Evolutionary conservation across 92 coral and sea anemone species (phyloP).

Genomic region (Epizoanthus ramosus): DNA sequence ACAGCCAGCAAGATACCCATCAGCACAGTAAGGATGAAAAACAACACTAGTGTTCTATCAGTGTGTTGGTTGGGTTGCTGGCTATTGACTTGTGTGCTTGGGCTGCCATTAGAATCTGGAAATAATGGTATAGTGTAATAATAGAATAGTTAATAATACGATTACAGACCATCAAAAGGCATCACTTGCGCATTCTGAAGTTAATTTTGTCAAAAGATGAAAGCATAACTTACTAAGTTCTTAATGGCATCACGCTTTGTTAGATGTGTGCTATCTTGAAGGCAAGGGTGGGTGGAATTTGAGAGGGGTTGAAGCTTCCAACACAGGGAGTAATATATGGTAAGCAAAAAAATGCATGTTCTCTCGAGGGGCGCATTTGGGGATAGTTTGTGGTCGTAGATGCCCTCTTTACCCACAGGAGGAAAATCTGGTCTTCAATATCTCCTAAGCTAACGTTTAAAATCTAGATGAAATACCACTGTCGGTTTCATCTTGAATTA

Average conservation of each 20-base stretch:
- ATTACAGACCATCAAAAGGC: too few species aligned
- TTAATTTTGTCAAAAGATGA: not conserved
- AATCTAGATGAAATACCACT: too few species aligned
- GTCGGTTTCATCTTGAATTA: too few species aligned
- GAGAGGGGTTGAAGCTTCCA: not conserved
- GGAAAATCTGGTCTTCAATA: too few species aligned
- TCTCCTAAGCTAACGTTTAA: too few species aligned
- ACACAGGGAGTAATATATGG: too few species aligned
- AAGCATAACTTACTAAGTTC: not conserved
- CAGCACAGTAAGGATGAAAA: constrained; percentile 68
- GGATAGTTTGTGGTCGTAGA: too few species aligned
- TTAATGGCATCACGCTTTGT: not conserved
- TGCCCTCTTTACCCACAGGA: too few species aligned
- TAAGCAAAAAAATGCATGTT: too few species aligned
- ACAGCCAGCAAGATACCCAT: constrained; percentile 66
- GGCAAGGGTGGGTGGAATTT: not conserved
- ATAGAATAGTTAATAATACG: not conserved
- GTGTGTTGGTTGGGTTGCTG: constrained; percentile 46
- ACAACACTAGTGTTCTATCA: constrained; percentile 67
- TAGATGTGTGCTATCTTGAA: not conserved
- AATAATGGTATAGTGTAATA: too few species aligned
- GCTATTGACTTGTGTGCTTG: not conserved
- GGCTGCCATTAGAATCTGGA: not conserved
- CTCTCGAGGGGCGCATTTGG: too few species aligned
- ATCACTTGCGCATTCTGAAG: not conserved